phyloP scores from a whole-genome alignment of 1,140 invertebrate genomes.

The Acyrthosiphon pisum region DNA sequence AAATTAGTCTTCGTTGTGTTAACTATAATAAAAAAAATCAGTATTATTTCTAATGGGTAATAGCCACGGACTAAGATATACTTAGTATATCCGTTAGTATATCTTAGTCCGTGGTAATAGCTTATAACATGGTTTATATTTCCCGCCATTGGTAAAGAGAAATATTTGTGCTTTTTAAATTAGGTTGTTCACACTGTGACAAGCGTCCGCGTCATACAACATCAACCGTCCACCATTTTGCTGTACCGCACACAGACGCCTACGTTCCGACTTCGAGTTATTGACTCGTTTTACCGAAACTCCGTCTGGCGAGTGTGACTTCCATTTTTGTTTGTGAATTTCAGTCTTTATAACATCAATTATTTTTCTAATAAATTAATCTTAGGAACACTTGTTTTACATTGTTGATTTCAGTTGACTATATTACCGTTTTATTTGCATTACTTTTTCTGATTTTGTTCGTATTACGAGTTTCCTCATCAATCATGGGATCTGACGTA shows the following conservation, averaged over 20 bases:
- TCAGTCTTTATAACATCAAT: neutral
- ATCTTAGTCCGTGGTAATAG: too few species aligned
- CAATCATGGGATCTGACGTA: constrained; percentile 51
- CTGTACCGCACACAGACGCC: neutral
- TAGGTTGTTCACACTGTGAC: constrained; percentile 6
- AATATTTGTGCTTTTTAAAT: neutral
- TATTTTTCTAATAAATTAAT: neutral
- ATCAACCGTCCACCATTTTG: constrained; percentile 24
- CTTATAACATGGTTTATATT: too few species aligned
- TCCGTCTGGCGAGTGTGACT: neutral
- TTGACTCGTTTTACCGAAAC: neutral
- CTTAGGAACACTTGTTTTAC: neutral
- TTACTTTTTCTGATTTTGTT: constrained; percentile 20
- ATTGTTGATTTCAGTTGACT: neutral
- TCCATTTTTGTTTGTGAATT: neutral
- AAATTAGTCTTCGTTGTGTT: too few species aligned
- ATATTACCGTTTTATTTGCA: neutral
- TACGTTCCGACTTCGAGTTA: neutral
- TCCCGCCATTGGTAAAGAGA: neutral
- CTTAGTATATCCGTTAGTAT: too few species aligned
- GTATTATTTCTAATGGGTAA: too few species aligned
- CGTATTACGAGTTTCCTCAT: constrained; percentile 3
- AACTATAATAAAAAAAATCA: too few species aligned
- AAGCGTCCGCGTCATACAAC: constrained; percentile 37
- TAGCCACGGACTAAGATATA: too few species aligned